These are phyloP conservation scores for Ectropis grisescens DNA, from an alignment of 1,140 invertebrate species.

Conservation along the genomic window DNA sequence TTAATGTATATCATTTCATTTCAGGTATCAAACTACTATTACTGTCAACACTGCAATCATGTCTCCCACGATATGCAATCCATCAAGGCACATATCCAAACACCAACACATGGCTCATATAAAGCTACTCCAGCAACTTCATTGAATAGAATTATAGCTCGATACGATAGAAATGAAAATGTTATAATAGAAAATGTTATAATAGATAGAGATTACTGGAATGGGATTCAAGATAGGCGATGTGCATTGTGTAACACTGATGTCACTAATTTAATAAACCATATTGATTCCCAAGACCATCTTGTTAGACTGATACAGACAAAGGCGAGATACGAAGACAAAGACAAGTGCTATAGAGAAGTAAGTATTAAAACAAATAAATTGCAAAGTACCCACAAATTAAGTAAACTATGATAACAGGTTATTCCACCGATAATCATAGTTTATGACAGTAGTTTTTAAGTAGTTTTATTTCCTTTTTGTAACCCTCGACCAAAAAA, in stretches of 20 bases:
- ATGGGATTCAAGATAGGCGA: conserved; percentile 19
- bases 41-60: conserved; percentile 35
- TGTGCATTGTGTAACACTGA: conserved; percentile 22
- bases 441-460: no score
- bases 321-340: conserved; percentile 7
- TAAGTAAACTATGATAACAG: no score
- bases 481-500: no score
- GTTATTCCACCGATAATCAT: no score
- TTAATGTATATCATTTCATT: no score
- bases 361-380: no score
- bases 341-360: conserved; percentile 24
- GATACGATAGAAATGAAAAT: conserved; percentile 8
- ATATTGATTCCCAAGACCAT: conserved; percentile 17
- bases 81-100: conserved; percentile 16
- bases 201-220: conserved; percentile 22
- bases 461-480: no score
- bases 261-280: conserved; percentile 9
- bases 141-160: conserved; percentile 4
- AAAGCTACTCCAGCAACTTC: conserved; percentile 13
- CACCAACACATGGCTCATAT: conserved; percentile 12
- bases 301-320: conserved; percentile 25
- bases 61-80: conserved; percentile 1
- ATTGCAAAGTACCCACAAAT: no score
- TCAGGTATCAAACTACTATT: conserved; percentile 13
- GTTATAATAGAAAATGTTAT: conserved; percentile 17